These are phyloP conservation scores for Diadema setosum DNA, from an alignment of 35 echinoderm and acorn worm genomes.

Conservation along the genomic window DNA sequence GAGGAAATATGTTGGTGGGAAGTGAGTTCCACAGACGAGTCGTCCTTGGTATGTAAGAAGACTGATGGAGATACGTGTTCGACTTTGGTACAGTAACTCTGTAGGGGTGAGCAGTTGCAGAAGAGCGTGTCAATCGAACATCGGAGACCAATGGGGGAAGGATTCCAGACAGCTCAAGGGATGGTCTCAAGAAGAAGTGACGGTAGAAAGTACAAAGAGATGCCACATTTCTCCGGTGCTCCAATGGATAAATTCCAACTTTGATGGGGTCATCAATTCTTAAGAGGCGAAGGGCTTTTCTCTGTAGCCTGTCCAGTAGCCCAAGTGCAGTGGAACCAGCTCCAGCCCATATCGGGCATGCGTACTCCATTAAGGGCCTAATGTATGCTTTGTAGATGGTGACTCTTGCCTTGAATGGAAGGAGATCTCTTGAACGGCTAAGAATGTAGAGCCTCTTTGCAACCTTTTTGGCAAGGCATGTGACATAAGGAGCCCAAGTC, in stretches of 20 bases:
- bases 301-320: background rate
- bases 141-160: background rate
- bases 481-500: background rate
- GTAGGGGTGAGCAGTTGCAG: background rate
- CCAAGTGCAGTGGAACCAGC: background rate
- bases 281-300: background rate
- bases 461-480: background rate
- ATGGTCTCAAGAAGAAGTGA: too few relatives aligned
- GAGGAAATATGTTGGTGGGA: too few relatives aligned
- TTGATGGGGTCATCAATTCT: background rate
- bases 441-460: background rate
- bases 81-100: too few relatives aligned
- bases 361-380: too few relatives aligned
- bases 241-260: background rate
- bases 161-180: background rate
- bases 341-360: background rate
- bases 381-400: background rate
- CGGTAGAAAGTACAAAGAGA: too few relatives aligned
- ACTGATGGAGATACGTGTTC: too few relatives aligned
- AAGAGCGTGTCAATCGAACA: background rate
- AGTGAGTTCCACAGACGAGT: too few relatives aligned
- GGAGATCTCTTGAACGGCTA: background rate
- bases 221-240: too few relatives aligned
- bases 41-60: too few relatives aligned
- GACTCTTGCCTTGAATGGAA: background rate